Evolutionary conservation across 2,888 invertebrate species (phyloP), one percentile per base, ranked within the genome.

Genomic region (Lochmaea capreae): DNA sequence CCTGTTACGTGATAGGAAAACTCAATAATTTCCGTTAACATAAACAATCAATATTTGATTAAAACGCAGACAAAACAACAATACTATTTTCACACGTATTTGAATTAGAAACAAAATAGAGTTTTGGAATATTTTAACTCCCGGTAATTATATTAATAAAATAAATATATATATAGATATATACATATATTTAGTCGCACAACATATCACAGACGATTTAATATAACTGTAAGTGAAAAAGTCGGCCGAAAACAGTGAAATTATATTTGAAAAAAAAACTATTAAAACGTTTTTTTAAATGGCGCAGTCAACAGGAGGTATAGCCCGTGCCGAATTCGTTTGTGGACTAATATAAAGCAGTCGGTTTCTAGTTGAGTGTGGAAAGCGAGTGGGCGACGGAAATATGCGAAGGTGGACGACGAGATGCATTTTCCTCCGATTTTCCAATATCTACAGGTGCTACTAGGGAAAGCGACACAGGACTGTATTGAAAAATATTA

Each of bases 381-480:
- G 74, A 72, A 66, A 71, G 73, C 73, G 76, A 73, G 63, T 67
- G 72, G 58, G 62, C 22, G 63, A 26, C 80, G 80, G 73, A 74
- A 57, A 43, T 22, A 57, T 22, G 43, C 79, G 80, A 77, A 43
- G 71, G 39, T 57, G n/a, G 65, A 77, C 79, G 79, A 79, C 68
- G 54, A 22, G 71, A 70, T 74, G 77, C 75, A 71, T 74, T 77
- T 79, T 72, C 77, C 79, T 76, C 79, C 79, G 79, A 71, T 74
- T 77, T 79, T 72, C 77, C 79, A 76, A 80, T 80, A 80, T 80
- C 80, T 80, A 81, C 81, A 81, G 81, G 81, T 81, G 81, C 78
- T 77, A 75, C 72, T 72, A 75, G 63, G 76, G 65, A 76, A 76
- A 67, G 67, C 46, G 62, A n/a, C 42, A 57, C 59, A 67, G 61